Evolutionary conservation across 1,140 invertebrate species (phyloP).

Genomic region (Riptortus pedestris): DNA sequence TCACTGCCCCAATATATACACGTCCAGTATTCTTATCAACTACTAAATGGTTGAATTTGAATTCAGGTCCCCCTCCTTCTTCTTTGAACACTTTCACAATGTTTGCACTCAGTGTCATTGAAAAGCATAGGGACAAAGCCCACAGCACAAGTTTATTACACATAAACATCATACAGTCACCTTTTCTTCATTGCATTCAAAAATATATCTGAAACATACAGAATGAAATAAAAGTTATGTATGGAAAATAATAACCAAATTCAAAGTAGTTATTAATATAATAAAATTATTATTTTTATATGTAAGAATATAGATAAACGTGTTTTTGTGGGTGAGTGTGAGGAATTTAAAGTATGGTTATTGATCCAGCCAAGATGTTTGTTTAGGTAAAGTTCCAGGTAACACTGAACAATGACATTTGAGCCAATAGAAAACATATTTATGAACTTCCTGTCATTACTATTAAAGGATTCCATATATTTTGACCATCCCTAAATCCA

Average conservation of each 20-base stretch:
- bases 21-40: constrained; percentile 85
- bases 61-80: constrained; percentile 24
- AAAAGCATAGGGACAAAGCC: constrained; percentile 21
- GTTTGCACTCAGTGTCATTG: constrained; percentile 28
- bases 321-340: no score
- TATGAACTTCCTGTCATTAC: no score
- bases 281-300: no score
- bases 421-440: no score
- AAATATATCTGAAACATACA: not conserved
- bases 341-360: no score
- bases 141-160: constrained; percentile 15
- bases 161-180: constrained; percentile 2
- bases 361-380: no score
- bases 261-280: no score
- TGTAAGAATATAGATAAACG: no score
- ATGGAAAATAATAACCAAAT: not conserved
- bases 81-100: constrained; percentile 33
- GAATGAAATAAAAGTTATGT: not conserved
- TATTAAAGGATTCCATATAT: no score
- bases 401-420: no score
- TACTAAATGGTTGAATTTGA: constrained; percentile 68
- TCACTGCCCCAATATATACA: constrained; percentile 88
- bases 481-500: no score
- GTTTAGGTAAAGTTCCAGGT: no score
- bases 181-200: constrained; percentile 14